phyloP scores from a whole-genome alignment of 2,888 invertebrate genomes.

The Metacarcinus magister region DNA sequence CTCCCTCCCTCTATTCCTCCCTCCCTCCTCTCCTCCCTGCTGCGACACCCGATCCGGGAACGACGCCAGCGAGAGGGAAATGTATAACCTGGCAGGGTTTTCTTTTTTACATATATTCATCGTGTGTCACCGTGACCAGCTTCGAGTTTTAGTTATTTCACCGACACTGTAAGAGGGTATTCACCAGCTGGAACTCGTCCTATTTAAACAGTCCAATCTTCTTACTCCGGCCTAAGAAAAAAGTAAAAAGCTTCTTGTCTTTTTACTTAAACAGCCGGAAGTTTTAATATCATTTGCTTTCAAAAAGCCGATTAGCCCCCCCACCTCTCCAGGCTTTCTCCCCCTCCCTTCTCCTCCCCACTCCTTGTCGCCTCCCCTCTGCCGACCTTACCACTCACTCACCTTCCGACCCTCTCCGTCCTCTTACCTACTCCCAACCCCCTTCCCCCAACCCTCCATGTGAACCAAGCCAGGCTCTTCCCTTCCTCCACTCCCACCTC shows the following conservation, averaged over 20 bases:
- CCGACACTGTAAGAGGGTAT: slow-evolving; percentile 47
- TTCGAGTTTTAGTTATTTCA: slow-evolving; percentile 28
- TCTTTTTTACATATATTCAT: neutral
- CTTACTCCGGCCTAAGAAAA: slow-evolving; percentile 50
- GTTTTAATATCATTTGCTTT: slow-evolving; percentile 77
- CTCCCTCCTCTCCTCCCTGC: slow-evolving; percentile 60
- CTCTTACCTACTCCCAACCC: neutral
- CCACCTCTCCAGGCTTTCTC: neutral
- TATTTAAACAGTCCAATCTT: slow-evolving; percentile 68
- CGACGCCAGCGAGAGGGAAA: neutral
- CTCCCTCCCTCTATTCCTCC: neutral
- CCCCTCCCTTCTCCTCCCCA: neutral
- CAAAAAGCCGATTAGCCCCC: slow-evolving; percentile 59
- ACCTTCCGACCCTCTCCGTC: neutral
- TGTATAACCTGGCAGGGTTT: neutral
- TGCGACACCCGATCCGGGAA: neutral
- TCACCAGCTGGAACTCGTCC: slow-evolving; percentile 51
- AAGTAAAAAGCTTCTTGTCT: slow-evolving; percentile 72
- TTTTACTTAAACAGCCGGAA: slow-evolving; percentile 75
- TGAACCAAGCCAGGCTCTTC: neutral
- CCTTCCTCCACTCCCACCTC: neutral
- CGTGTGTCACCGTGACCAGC: slow-evolving; percentile 46
- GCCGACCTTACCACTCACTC: neutral
- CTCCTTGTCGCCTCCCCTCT: neutral
- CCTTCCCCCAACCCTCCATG: slow-evolving; percentile 30